Evolutionary conservation across 2,888 invertebrate species (phyloP).

Genomic region (Fragum fragum): DNA sequence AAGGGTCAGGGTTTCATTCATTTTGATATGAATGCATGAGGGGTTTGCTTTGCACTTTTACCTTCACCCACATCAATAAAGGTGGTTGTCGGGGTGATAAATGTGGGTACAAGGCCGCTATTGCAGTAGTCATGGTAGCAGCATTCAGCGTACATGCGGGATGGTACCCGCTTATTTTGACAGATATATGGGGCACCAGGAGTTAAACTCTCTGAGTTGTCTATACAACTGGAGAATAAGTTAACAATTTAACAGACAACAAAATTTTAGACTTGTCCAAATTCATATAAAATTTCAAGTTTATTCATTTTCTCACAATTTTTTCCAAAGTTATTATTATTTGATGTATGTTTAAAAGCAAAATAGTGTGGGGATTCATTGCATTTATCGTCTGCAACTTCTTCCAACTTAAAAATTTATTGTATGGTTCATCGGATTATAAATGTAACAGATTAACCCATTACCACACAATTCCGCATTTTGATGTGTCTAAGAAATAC

Average conservation of each 20-base stretch:
- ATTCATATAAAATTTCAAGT: neutral
- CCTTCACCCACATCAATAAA: neutral
- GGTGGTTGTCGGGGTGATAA: slow-evolving; percentile 35
- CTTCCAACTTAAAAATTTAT: no score
- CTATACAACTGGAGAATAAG: slow-evolving; percentile 53
- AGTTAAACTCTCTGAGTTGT: slow-evolving; percentile 54
- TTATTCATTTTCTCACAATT: no score
- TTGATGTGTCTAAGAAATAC: no score
- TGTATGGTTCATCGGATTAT: no score
- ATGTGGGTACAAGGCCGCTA: slow-evolving; percentile 46
- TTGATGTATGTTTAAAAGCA: no score
- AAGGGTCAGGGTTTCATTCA: neutral
- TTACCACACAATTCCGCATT: no score
- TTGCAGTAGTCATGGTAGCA: slow-evolving; percentile 63
- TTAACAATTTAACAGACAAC: no score
- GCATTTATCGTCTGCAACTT: no score
- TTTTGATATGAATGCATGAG: neutral
- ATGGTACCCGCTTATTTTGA: slow-evolving; percentile 58
- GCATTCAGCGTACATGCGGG: slow-evolving; percentile 52
- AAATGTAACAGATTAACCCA: no score
- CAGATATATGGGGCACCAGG: slow-evolving; percentile 66
- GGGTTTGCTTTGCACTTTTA: slow-evolving; percentile 20
- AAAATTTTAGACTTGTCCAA: no score
- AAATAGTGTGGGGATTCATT: no score
- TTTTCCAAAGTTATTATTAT: no score